Evolutionary conservation across 2,797 vertebrate species (phyloP), one percentile per base, ranked within the genome.

Genomic region (Sebastes goodei): DNA sequence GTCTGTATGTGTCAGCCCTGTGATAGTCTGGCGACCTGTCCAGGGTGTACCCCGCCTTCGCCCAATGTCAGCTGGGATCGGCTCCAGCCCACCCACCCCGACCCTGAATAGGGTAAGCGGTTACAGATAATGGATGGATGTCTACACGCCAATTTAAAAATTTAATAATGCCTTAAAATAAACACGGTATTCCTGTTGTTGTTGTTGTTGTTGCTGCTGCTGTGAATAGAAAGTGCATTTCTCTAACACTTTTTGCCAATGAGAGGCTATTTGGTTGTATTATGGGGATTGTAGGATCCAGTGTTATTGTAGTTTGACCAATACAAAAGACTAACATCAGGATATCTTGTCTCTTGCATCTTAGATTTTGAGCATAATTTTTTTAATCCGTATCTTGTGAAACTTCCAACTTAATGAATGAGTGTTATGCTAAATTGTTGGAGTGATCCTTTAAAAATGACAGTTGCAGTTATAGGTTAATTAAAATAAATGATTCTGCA

Each of bases 131-230:
- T 42, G 14, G 38, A 42, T 42, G 14, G 38, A 42, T 42, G 42
- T 17, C 42, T 46, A 17, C 3, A 32, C 0, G 0, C 14, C 15
- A n/a, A 12, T 5, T 32, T 27, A 3, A 32, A 17, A 11, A 25
- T 20, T 0, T 5, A 10, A 23, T 8, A 4, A 38, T 63, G 20
- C 32, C 3, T 49, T 33, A 4, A 17, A 53, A 53, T 30, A 25
- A 52, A 38, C 5, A 10, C 3, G 11, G 2, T 30, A 52, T 63
- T 62, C 1, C 17, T 35, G 12, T 38, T 38, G 35, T 38, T 38
- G 35, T 38, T 38, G 33, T 35, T 38, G 11, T 38, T 38, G 35
- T 2, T 38, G 35, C 9, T 38, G 9, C 15, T 63, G 12, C 6
- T 71, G 27, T 61, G 10, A 25, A 64, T 30, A 57, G 4, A 12